Base-by-base conservation (phyloP, 2,113 vertebrate species). In the Fregata magnificens region DNA sequence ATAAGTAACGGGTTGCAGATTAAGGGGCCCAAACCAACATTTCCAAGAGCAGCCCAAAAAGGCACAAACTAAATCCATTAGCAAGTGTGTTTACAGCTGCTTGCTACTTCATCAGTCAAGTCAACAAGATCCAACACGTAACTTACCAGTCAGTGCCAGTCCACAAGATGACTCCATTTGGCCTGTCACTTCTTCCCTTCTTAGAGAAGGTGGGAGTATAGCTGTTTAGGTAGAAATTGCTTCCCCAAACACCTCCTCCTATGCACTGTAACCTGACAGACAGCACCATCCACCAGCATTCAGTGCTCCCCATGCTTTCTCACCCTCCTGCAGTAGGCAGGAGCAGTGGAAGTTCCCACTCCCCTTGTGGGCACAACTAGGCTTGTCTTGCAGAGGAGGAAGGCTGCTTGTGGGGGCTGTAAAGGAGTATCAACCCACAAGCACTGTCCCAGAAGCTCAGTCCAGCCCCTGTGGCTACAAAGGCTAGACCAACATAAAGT, bases 301-400 rank as follows among this genome's bases (percentile, higher is more conserved):
- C 36, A 38, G 0, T 2, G 67, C 9, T 77, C 40, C 21, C 61
- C 24, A 10, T 5, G 49, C 34, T 61, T 76, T 61, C 36, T 69
- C 49, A 31, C 31, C 13, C 53, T 56, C 56, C 70, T 50, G 61
- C n/a, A 58, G 67, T 0, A 11, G 36, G 24, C 52, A 93, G 47
- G 18, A 86, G 44, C 36, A 38, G 13, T 6, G 10, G 1, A 29
- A 31, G 10, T 16, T 72, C 34, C 44, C 1, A 0, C 18, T 71
- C 19, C 22, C 32, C 44, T 59, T 56, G 36, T 17, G 6, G 61
- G 29, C 24, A 82, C 52, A 63, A 9, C 5, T 28, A 88, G 44
- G 67, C 15, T 87, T 50, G 9, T 6, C 31, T 3, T 73, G 63
- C 42, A 53, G 22, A 76, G 24, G 14, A 49, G 24, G 13, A 80